Evolutionary conservation across 2,797 vertebrate genomes (phyloP).

Genomic region (Gadopsis marmoratus): DNA sequence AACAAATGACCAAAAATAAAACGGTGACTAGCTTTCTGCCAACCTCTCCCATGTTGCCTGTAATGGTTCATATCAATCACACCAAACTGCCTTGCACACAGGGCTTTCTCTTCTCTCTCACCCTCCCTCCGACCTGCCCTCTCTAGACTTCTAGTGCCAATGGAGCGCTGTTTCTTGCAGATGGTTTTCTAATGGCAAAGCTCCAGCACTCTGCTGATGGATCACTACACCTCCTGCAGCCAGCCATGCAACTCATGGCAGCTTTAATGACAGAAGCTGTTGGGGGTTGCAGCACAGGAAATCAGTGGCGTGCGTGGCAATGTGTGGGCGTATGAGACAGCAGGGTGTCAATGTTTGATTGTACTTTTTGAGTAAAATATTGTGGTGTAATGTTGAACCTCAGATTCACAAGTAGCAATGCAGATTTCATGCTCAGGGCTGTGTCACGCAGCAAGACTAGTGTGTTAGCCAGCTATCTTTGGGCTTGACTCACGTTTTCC

Average conservation of each 20-base stretch:
- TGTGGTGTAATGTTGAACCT: background rate
- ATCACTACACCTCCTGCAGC: conserved; percentile 77
- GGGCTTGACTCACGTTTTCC: background rate
- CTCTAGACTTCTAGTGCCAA: conserved; percentile 71
- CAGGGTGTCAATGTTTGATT: conserved; percentile 60
- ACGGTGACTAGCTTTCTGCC: conserved; percentile 70
- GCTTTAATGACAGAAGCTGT: conserved; percentile 77
- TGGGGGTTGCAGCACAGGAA: conserved; percentile 55
- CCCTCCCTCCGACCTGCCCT: conserved; percentile 53
- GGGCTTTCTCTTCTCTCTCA: conserved; percentile 39
- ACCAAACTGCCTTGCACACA: conserved; percentile 68
- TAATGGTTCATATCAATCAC: conserved; percentile 84
- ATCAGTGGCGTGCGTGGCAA: conserved; percentile 50
- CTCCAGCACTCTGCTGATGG: conserved; percentile 74
- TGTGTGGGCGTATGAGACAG: conserved; percentile 54
- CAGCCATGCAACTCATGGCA: conserved; percentile 73
- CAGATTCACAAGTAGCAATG: background rate
- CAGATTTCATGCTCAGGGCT: background rate
- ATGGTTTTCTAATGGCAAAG: conserved; percentile 80
- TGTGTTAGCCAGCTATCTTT: background rate
- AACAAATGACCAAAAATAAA: conserved; percentile 79
- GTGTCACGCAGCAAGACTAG: background rate
- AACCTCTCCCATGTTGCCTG: conserved; percentile 73
- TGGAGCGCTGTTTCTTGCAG: conserved; percentile 78
- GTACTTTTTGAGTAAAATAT: background rate